Evolutionary conservation across 2,113 vertebrate species (phyloP).

Genomic region (Daphoenositta chrysoptera): DNA sequence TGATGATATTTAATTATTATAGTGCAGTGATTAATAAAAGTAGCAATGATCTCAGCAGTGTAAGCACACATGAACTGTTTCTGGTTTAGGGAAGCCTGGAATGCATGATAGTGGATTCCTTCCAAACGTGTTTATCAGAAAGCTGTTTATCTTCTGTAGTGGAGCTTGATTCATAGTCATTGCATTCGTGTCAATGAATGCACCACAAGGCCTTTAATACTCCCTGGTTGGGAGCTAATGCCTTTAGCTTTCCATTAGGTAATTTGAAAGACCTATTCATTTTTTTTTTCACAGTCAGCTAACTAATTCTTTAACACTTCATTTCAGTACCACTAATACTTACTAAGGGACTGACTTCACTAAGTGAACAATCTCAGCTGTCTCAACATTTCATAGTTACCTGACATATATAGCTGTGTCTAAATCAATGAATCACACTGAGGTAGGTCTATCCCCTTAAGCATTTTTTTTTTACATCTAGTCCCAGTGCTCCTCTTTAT

Average conservation of each 20-base stretch:
- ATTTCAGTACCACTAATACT: conserved; percentile 54
- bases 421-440: conserved; percentile 29
- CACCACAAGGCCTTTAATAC: conserved; percentile 42
- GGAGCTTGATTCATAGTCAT: conserved; percentile 38
- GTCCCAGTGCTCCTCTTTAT: not conserved
- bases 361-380: conserved; percentile 56
- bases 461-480: not conserved
- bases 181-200: conserved; percentile 9
- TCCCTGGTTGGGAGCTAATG: conserved; percentile 49
- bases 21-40: not conserved
- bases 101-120: not conserved
- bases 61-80: not conserved
- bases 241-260: conserved; percentile 58
- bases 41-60: not conserved
- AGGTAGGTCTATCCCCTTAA: conserved; percentile 9
- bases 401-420: conserved; percentile 25
- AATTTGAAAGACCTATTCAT: conserved; percentile 54
- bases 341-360: conserved; percentile 50
- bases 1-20: conserved; percentile 10
- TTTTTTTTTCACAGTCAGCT: conserved; percentile 43
- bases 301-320: conserved; percentile 60
- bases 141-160: conserved; percentile 31
- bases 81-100: conserved; percentile 6
- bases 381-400: conserved; percentile 53
- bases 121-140: not conserved